A percentile compares a stretch with the other conserved stretches of the same genome.
Conservation (phyloP, 1,140 invertebrate species). For the Heliothis virescens region DNA sequence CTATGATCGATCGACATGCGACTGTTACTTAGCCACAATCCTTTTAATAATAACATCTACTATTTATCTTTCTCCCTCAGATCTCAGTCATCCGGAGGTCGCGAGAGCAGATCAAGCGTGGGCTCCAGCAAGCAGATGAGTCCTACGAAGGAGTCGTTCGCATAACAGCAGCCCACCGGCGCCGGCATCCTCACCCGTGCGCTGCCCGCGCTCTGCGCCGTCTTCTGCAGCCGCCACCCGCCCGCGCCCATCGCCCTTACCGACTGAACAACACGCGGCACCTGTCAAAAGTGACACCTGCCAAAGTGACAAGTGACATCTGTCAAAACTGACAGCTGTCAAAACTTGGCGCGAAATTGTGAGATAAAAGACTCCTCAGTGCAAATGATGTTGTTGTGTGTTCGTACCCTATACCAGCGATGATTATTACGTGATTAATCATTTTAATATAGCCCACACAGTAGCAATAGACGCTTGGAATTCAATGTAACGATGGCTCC, state of each 20-base stretch:
- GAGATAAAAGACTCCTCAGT: constrained; percentile 38
- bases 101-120: constrained; percentile 66
- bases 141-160: constrained; percentile 75
- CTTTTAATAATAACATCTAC: too few species aligned
- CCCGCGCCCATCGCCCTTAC: constrained; percentile 61
- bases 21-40: too few species aligned
- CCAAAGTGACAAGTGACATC: constrained; percentile 20
- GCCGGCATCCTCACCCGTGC: constrained; percentile 72
- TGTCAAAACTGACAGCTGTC: constrained; percentile 15
- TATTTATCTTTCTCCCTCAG: constrained; percentile 58
- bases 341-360: constrained; percentile 23
- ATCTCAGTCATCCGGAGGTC: constrained; percentile 75
- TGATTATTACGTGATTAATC: background rate
- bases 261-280: constrained; percentile 57
- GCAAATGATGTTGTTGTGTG: constrained; percentile 16
- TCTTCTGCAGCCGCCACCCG: constrained; percentile 71
- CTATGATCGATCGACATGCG: too few species aligned
- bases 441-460: background rate
- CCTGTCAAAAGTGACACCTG: constrained; percentile 12
- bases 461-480: constrained; percentile 49
- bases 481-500: constrained; percentile 55
- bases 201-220: constrained; percentile 75
- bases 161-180: constrained; percentile 73
- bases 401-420: constrained; percentile 38
- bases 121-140: constrained; percentile 60